Conservation (phyloP, 2,797 vertebrate species). For the Manis crassicaudata region DNA sequence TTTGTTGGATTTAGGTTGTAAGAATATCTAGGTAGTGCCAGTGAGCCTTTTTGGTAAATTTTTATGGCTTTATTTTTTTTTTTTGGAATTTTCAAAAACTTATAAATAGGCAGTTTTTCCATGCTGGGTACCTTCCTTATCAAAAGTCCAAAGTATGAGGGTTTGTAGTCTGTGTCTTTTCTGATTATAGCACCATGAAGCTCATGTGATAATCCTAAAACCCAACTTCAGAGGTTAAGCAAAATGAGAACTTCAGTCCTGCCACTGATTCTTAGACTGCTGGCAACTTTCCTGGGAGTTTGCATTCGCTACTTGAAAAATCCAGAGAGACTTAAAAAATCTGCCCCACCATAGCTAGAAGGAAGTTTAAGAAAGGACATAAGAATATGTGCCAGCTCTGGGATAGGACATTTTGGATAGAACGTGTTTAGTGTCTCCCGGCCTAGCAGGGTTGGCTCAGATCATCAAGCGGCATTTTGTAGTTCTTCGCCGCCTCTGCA, state of each 20-base stretch:
- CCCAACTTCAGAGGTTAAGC: background rate
- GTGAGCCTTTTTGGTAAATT: background rate
- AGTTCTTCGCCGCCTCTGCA: background rate
- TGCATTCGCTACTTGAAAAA: background rate
- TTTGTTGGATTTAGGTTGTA: slow-evolving; percentile 44
- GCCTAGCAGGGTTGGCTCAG: background rate
- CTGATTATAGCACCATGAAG: background rate
- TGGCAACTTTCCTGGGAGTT: slow-evolving; percentile 48
- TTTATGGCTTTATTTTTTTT: background rate
- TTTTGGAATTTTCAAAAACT: slow-evolving; percentile 32
- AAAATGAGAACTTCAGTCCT: slow-evolving; percentile 10
- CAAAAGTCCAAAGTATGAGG: background rate
- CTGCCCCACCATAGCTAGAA: background rate
- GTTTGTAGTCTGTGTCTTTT: background rate
- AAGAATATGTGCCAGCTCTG: background rate
- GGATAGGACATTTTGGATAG: background rate
- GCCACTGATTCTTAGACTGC: background rate
- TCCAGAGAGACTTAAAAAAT: background rate
- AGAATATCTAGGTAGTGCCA: slow-evolving; percentile 9
- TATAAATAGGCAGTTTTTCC: background rate
- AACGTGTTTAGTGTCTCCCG: background rate
- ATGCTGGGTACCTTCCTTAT: background rate
- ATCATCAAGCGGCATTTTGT: background rate
- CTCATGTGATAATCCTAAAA: slow-evolving; percentile 27
- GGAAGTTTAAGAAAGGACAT: background rate